These are phyloP conservation scores for Delichon dasypus DNA, from an alignment of 2,797 vertebrate species.

Conservation along the genomic window DNA sequence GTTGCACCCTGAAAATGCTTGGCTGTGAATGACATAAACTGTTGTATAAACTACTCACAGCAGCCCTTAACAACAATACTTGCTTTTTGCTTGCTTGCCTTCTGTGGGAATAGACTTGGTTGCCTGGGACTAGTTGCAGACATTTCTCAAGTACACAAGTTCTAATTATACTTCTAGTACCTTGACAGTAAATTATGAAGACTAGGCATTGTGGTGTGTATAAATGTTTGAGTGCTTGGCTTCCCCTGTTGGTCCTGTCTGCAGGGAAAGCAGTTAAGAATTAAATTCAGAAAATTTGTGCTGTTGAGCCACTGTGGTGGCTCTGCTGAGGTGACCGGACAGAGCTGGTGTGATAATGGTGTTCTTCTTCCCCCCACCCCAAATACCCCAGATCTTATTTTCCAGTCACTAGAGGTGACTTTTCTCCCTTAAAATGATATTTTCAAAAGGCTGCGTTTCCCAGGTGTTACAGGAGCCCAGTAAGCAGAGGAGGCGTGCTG, in stretches of 20 bases:
- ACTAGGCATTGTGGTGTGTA: not conserved
- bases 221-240: not conserved
- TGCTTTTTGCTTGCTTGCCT: not conserved
- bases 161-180: not conserved
- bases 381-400: not conserved
- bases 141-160: not conserved
- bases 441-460: not conserved
- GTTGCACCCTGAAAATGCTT: not conserved
- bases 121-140: not conserved
- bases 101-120: not conserved
- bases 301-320: not conserved
- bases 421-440: not conserved
- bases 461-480: accelerated
- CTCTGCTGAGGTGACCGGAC: not conserved
- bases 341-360: not conserved
- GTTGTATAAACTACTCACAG: not conserved
- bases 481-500: not conserved
- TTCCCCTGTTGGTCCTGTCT: not conserved
- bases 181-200: not conserved
- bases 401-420: not conserved
- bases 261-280: not conserved
- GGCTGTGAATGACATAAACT: accelerated
- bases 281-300: not conserved
- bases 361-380: not conserved
- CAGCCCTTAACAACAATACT: not conserved